Conservation (phyloP, 2,797 vertebrate genomes). For the Macropus fuliginosus region DNA sequence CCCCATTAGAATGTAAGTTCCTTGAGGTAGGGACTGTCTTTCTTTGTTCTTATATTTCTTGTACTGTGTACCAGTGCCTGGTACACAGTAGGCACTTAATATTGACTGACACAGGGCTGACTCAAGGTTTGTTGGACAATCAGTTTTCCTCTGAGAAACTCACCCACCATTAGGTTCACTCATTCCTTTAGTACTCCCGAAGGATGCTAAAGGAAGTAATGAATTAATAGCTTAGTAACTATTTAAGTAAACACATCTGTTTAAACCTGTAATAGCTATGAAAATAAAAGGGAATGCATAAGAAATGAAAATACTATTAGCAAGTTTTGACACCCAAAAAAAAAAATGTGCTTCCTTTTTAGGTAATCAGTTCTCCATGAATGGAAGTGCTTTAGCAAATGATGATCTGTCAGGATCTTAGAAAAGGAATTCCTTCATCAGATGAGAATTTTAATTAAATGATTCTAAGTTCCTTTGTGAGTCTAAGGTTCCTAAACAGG, state of each 20-base stretch:
- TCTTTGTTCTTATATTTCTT: neutral
- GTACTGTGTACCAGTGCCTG: neutral
- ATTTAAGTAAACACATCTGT: neutral
- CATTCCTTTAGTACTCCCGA: neutral
- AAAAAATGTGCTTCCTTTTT: neutral
- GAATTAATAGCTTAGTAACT: neutral
- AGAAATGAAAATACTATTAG: neutral
- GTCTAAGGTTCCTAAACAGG: neutral
- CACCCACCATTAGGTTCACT: neutral
- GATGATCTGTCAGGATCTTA: neutral
- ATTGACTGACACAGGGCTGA: neutral
- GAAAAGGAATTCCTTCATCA: neutral
- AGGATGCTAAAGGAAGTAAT: neutral
- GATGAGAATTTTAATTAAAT: neutral
- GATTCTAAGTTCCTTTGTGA: neutral
- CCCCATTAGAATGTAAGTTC: neutral
- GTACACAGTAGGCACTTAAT: neutral
- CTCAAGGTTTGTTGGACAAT: neutral
- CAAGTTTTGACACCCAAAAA: neutral
- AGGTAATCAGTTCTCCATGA: neutral
- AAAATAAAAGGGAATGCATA: neutral
- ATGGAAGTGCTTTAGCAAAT: neutral
- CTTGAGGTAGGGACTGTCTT: neutral
- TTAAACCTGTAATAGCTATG: neutral
- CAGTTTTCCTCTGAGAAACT: neutral